Conservation (phyloP, 2,113 vertebrate genomes). For the Zosterops hypoxanthus region DNA sequence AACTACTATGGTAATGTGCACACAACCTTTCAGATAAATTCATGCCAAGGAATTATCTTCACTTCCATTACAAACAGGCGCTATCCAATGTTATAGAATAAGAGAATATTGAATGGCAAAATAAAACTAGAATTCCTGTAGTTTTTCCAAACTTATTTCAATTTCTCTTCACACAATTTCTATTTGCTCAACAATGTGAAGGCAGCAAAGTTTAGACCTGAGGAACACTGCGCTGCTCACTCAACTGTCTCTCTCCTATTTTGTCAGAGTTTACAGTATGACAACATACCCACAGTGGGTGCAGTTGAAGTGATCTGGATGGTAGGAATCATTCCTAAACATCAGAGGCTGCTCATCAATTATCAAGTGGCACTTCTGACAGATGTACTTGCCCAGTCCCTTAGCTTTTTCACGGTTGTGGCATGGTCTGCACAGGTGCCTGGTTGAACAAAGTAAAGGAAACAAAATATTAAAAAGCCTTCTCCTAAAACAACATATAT, state of each 20-base stretch:
- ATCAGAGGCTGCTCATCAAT: conserved; percentile 81
- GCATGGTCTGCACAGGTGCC: conserved; percentile 79
- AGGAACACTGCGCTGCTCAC: neutral
- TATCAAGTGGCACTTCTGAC: conserved; percentile 79
- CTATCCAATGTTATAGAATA: neutral
- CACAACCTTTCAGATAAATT: neutral
- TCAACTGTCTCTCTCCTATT: neutral
- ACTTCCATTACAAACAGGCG: neutral
- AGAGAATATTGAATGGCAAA: neutral
- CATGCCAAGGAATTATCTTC: neutral
- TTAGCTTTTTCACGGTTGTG: conserved; percentile 80
- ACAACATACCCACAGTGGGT: conserved; percentile 76
- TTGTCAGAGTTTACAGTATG: neutral
- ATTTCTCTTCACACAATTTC: neutral
- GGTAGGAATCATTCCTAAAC: conserved; percentile 78
- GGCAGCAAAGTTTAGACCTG: neutral
- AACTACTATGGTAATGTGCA: neutral
- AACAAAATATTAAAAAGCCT: neutral
- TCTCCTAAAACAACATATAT: neutral
- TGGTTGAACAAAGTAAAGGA: conserved; percentile 12
- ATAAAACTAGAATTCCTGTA: neutral
- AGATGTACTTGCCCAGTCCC: conserved; percentile 78
- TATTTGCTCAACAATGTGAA: neutral
- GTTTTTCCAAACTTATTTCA: neutral
- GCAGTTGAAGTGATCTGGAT: conserved; percentile 81